Conservation (phyloP, 64 coral and sea anemone species). For the Montipora cactus region DNA sequence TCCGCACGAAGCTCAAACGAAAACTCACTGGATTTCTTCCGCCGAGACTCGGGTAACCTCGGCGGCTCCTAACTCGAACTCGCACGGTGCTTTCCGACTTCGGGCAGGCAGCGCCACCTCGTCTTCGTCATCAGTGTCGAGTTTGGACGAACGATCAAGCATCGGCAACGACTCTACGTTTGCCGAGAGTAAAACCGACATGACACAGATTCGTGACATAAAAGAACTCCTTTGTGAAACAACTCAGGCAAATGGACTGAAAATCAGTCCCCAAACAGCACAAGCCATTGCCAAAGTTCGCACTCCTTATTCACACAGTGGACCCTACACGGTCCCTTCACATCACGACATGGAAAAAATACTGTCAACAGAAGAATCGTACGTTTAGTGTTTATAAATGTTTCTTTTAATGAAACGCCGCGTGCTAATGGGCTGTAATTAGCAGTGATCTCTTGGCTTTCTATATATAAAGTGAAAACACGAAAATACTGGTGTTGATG, state of each 20-base stretch:
- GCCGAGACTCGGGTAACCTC: slow-evolving; percentile 47
- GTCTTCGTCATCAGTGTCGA: slow-evolving; percentile 92
- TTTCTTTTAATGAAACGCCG: neutral
- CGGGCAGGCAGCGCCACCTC: slow-evolving; percentile 81
- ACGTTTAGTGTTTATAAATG: slow-evolving; percentile 55
- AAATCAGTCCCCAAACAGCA: slow-evolving; percentile 87
- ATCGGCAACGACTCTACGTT: slow-evolving; percentile 76
- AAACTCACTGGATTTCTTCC: slow-evolving; percentile 65
- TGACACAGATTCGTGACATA: slow-evolving; percentile 89
- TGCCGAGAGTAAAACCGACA: slow-evolving; percentile 78
- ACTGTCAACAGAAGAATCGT: slow-evolving; percentile 95
- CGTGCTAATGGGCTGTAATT: slow-evolving; percentile 19
- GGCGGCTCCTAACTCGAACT: neutral
- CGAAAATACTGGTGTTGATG: too few relatives aligned
- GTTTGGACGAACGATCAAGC: slow-evolving; percentile 91
- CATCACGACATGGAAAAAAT: slow-evolving; percentile 96
- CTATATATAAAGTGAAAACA: too few relatives aligned
- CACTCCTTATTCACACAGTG: slow-evolving; percentile 54
- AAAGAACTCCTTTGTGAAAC: slow-evolving; percentile 79
- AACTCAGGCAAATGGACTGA: slow-evolving; percentile 90
- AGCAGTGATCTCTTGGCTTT: neutral
- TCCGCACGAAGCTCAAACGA: slow-evolving; percentile 90
- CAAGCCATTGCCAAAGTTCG: slow-evolving; percentile 92
- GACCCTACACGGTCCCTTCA: slow-evolving; percentile 69
- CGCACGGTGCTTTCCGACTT: slow-evolving; percentile 29